Conservation (phyloP, 2,113 vertebrate species). For the Lathamus discolor region DNA sequence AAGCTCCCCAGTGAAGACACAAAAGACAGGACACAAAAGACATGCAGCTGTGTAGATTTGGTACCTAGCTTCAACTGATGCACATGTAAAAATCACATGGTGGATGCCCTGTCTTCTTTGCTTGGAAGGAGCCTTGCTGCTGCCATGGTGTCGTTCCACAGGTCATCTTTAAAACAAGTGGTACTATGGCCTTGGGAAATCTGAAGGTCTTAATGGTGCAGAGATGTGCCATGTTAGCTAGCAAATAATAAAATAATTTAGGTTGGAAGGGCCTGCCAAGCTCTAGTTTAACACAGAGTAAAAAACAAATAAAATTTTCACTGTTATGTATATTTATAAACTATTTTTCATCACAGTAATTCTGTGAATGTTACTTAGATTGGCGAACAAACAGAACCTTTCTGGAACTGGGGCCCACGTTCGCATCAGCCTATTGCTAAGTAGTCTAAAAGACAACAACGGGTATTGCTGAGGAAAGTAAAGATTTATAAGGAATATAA, state of each 20-base stretch:
- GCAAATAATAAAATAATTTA: neutral
- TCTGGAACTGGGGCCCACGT: neutral
- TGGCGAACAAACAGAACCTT: neutral
- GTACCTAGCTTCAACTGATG: neutral
- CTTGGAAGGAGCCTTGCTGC: neutral
- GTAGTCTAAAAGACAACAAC: neutral
- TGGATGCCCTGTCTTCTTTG: neutral
- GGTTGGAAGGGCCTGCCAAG: neutral
- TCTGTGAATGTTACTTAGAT: neutral
- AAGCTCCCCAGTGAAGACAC: neutral
- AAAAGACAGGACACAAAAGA: neutral
- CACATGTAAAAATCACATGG: neutral
- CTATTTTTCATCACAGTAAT: neutral
- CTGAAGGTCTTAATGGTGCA: neutral
- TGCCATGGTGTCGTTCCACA: neutral
- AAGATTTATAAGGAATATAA: neutral
- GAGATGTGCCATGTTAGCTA: neutral
- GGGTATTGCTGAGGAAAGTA: neutral
- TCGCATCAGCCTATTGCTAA: neutral
- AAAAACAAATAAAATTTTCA: neutral
- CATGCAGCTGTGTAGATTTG: neutral
- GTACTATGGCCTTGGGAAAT: neutral
- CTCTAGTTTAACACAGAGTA: neutral
- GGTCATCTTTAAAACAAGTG: neutral
- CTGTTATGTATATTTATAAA: neutral